Conservation (phyloP, 2,888 invertebrate species). For the Nymphalis c-album region DNA sequence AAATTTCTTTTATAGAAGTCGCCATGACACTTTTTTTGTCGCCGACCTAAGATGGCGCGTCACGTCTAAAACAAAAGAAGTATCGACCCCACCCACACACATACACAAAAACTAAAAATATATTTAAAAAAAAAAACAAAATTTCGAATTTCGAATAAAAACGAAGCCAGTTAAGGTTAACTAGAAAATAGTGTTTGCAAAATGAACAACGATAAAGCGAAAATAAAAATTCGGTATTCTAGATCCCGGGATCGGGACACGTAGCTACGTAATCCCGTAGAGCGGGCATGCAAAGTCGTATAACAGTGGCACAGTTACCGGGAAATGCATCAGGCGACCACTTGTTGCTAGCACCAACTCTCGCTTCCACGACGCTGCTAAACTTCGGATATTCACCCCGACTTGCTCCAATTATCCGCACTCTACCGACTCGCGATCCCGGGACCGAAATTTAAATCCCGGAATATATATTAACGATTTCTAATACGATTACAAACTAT, state of each 20-base stretch:
- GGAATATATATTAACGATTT: slow-evolving; percentile 5
- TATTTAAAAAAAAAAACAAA: slow-evolving; percentile 41
- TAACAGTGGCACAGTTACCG: slow-evolving; percentile 77
- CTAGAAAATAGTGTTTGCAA: slow-evolving; percentile 40
- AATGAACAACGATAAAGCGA: slow-evolving; percentile 46
- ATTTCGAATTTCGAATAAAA: slow-evolving; percentile 10
- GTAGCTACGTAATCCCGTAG: slow-evolving; percentile 63
- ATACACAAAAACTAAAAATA: slow-evolving; percentile 44
- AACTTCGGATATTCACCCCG: slow-evolving; percentile 59
- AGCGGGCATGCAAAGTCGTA: slow-evolving; percentile 76
- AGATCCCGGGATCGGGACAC: slow-evolving; percentile 45
- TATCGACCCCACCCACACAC: slow-evolving; percentile 66
- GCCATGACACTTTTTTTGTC: slow-evolving; percentile 80
- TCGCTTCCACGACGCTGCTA: slow-evolving; percentile 47
- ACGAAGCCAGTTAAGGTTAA: slow-evolving; percentile 29
- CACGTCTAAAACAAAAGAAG: slow-evolving; percentile 77
- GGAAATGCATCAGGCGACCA: slow-evolving; percentile 74
- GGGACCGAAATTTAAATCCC: slow-evolving; percentile 29
- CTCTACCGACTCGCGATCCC: slow-evolving; percentile 15
- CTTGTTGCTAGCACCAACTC: slow-evolving; percentile 75
- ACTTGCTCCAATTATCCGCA: slow-evolving; percentile 41
- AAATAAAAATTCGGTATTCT: slow-evolving; percentile 63
- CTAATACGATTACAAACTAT: slow-evolving; percentile 4
- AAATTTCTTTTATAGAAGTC: slow-evolving; percentile 48
- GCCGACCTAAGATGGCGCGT: slow-evolving; percentile 77